Conservation (phyloP, 2,797 vertebrate genomes). For the Cossypha heuglini region DNA sequence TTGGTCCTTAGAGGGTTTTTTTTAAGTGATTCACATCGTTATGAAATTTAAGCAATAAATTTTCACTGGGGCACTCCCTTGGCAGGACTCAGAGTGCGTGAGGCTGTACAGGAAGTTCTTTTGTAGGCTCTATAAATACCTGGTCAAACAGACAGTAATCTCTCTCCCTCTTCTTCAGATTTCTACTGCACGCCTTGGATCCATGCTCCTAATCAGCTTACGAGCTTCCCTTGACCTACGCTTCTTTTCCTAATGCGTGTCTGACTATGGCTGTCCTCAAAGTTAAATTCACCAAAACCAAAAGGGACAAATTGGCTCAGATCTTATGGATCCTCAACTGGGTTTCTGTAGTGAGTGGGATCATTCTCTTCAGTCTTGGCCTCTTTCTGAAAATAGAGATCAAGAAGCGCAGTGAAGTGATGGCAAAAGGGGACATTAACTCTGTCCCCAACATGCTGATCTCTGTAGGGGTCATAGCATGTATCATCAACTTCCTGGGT, state of each 20-base stretch:
- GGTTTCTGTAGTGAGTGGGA: slow-evolving; percentile 87
- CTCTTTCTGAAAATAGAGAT: slow-evolving; percentile 91
- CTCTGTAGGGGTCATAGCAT: slow-evolving; percentile 85
- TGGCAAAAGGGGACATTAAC: slow-evolving; percentile 84
- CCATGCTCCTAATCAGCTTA: slow-evolving; percentile 52
- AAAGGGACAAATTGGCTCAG: slow-evolving; percentile 88
- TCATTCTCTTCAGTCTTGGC: slow-evolving; percentile 87
- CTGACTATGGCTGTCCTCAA: slow-evolving; percentile 86
- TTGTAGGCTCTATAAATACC: slow-evolving; percentile 37
- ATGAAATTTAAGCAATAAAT: neutral
- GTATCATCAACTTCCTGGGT: slow-evolving; percentile 89
- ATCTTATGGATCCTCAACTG: slow-evolving; percentile 93
- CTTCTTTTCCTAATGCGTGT: neutral
- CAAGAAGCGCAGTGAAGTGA: slow-evolving; percentile 85
- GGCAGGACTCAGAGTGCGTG: neutral
- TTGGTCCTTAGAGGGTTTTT: neutral
- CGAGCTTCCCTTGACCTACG: slow-evolving; percentile 3
- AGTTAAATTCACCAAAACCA: slow-evolving; percentile 88
- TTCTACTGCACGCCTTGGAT: neutral
- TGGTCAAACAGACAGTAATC: slow-evolving; percentile 41
- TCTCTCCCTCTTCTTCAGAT: slow-evolving; percentile 37
- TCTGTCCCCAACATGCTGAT: slow-evolving; percentile 90
- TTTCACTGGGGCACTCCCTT: neutral
- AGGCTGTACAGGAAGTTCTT: neutral
- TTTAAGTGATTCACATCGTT: neutral